Conservation (phyloP, 2,797 vertebrate genomes). For the Eupleurogrammus muticus region DNA sequence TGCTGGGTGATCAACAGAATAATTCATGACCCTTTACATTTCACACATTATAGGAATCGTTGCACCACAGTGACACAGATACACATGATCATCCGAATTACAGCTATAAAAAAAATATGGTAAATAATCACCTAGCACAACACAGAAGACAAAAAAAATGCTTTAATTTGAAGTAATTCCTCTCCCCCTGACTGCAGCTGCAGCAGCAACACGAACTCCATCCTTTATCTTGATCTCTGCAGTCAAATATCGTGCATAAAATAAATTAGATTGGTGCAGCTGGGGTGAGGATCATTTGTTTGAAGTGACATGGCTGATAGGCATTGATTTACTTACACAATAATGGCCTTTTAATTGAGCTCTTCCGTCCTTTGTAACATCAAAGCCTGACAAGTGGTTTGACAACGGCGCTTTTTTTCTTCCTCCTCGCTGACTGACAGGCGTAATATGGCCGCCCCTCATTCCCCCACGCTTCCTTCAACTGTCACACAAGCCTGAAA, state of each 20-base stretch:
- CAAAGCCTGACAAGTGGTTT: conserved; percentile 85
- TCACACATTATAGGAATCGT: conserved; percentile 9
- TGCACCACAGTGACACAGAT: conserved; percentile 18
- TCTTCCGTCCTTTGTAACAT: conserved; percentile 89
- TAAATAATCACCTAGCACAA: conserved; percentile 42
- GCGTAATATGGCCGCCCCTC: conserved; percentile 72
- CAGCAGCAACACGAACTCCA: conserved; percentile 14
- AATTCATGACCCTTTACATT: conserved; percentile 62
- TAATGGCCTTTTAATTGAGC: conserved; percentile 95
- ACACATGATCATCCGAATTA: conserved; percentile 35
- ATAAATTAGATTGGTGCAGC: conserved; percentile 88
- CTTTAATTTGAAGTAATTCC: conserved; percentile 54
- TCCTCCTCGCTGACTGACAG: conserved; percentile 85
- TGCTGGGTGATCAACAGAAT: conserved; percentile 62
- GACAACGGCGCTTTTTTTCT: conserved; percentile 83
- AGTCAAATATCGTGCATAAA: conserved; percentile 84
- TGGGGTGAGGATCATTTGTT: conserved; percentile 88
- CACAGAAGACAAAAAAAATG: conserved; percentile 48
- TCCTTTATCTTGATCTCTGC: conserved; percentile 57
- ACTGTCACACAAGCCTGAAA: conserved; percentile 46
- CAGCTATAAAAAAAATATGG: conserved; percentile 28
- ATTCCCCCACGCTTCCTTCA: conserved; percentile 37
- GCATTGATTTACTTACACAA: conserved; percentile 92
- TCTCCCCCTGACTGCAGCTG: conserved; percentile 24
- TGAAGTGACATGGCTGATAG: conserved; percentile 90